Evolutionary conservation across 2,888 invertebrate species (phyloP), one percentile per base, ranked within the genome.

Genomic region (Coleophora deauratella): DNA sequence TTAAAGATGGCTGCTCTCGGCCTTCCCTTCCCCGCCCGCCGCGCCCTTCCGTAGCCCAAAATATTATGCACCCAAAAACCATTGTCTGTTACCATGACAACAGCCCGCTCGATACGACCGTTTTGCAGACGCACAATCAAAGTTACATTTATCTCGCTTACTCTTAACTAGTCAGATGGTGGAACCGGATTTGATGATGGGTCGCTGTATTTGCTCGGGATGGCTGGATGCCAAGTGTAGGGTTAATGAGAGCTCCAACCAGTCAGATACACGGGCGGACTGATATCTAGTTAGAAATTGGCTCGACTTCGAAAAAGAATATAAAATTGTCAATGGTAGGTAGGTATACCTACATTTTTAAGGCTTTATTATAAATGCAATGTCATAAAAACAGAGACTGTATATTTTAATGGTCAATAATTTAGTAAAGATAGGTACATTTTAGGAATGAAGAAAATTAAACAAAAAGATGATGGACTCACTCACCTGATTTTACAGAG

Each of bases 41-140:
- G 47, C 61, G 42, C 59, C 66, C 72, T 71, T 72, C 65, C 82
- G 79, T 75, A 78, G 74, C 80, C 80, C 82, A 85, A 86, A 85
- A 86, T 85, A 85, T 86, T 86, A 86, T 86, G 85, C 86, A 86
- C 85, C 86, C 85, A 73, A 85, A 85, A 85, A 71, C 84, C 84
- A 82, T 84, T 85, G 84, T 84, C 85, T 81, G 86, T 86, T 86
- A 62, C 80, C 73, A 84, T 84, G 78, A 73, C 81, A 69, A 86
- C 86, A 62, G 54, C 43, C 71, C 84, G 84, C 82, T 82, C 85
- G 76, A 85, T 85, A 84, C 72, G 65, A 54, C 56, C 57, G 55
- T 59, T 64, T 72, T 62, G 65, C 64, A 68, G 68, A 59, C 64
- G 66, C 66, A 72, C 66, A 71, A 72, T 72, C 72, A 72, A 67